Percentiles rank a stretch among this genome's conserved stretches.
Conservation (phyloP, 2,888 invertebrate genomes). For the Furcula furcula region DNA sequence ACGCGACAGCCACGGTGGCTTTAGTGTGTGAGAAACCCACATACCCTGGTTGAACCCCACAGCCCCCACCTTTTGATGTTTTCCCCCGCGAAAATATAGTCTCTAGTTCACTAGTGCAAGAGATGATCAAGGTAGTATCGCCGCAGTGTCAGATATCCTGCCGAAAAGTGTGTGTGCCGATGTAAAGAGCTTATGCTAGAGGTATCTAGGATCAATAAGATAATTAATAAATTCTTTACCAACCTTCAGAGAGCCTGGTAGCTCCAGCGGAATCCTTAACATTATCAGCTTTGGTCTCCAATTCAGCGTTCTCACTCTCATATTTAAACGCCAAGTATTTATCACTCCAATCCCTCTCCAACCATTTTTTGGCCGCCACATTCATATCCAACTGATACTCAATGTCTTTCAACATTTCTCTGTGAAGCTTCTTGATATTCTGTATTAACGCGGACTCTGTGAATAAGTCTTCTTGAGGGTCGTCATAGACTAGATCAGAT, state of each 20-base stretch:
- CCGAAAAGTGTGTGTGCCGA: no score
- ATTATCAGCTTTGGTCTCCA: constrained; percentile 85
- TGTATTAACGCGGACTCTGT: constrained; percentile 87
- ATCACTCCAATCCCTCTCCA: constrained; percentile 95
- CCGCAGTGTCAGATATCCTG: no score
- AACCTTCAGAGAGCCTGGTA: constrained; percentile 86
- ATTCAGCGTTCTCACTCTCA: constrained; percentile 85
- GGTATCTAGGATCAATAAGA: no score
- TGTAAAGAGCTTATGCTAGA: no score
- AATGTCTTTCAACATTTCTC: constrained; percentile 84
- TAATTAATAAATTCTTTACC: neutral
- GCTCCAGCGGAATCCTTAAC: constrained; percentile 91
- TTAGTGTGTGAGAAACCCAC: no score
- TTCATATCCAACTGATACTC: constrained; percentile 87
- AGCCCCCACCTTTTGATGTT: no score
- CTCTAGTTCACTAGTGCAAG: no score
- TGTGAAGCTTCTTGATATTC: constrained; percentile 84
- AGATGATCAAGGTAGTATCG: no score
- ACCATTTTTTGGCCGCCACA: constrained; percentile 87
- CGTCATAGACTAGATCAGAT: constrained; percentile 87
- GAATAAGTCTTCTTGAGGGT: constrained; percentile 87
- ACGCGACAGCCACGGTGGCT: no score
- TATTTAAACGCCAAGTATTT: constrained; percentile 90
- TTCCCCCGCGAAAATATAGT: no score
- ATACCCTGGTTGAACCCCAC: no score